phyloP scores from a whole-genome alignment of 2,797 vertebrate genomes.

The Pangasius macronema region DNA sequence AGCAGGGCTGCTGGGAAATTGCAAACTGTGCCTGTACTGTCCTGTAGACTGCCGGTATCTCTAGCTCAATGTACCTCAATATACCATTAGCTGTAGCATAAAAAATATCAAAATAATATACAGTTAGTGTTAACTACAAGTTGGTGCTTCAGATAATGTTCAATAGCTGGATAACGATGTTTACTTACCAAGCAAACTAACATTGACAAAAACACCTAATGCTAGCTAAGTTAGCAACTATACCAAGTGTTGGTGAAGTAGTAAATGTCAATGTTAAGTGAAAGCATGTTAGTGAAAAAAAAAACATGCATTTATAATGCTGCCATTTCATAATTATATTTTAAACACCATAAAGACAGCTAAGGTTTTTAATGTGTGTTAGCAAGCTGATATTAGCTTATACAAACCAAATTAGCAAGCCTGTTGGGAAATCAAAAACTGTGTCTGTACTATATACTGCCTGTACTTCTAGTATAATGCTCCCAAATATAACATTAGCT shows the following conservation, averaged over 20 bases:
- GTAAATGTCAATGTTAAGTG: background rate
- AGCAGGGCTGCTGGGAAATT: conserved; percentile 74
- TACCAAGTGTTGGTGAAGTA: background rate
- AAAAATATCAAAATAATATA: background rate
- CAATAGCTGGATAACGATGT: background rate
- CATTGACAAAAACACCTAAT: background rate
- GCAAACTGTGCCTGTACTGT: background rate
- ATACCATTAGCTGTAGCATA: background rate
- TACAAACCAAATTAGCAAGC: background rate
- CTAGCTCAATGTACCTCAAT: background rate
- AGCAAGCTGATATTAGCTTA: background rate
- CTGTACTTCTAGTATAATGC: conserved; percentile 64
- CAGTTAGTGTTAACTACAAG: background rate
- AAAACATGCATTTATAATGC: background rate
- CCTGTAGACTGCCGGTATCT: conserved; percentile 70
- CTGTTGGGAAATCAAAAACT: background rate
- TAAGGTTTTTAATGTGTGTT: background rate
- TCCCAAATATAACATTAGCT: background rate
- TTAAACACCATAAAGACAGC: too few species aligned
- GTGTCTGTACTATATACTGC: background rate
- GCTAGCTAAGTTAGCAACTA: background rate
- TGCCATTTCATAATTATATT: too few species aligned
- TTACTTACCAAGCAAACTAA: background rate
- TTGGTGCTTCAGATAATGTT: background rate
- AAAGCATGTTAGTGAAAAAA: background rate